Conservation (phyloP, 2,113 vertebrate genomes). For the Calypte anna region DNA sequence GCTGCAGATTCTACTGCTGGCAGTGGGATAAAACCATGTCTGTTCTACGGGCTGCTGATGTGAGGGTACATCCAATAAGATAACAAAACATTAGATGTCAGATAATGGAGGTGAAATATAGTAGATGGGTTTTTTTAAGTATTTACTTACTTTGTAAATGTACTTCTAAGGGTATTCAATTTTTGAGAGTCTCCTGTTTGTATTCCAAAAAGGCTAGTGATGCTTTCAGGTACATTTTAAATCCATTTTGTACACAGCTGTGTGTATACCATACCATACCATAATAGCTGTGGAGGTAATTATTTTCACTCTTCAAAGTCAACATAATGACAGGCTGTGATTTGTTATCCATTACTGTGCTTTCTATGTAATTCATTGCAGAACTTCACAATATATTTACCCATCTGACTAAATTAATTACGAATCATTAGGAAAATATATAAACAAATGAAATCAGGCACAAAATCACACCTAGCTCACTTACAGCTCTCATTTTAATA, state of each 20-base stretch:
- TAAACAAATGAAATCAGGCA: constrained; percentile 17
- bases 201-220: neutral
- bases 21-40: rapidly evolving
- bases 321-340: neutral
- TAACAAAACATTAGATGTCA: rapidly evolving
- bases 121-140: neutral
- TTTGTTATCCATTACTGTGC: neutral
- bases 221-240: neutral
- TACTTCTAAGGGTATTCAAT: neutral
- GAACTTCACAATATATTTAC: neutral
- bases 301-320: constrained; percentile 9
- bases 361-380: neutral
- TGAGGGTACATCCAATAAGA: neutral
- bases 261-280: neutral
- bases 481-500: neutral
- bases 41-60: neutral
- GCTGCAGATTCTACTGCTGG: neutral
- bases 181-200: neutral
- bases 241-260: neutral
- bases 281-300: neutral
- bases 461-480: neutral
- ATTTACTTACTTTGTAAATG: neutral
- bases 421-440: neutral
- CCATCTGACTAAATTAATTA: constrained; percentile 14
- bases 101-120: neutral